Percentiles rank a stretch among this genome's conserved stretches.
Evolutionary conservation across 2,888 invertebrate species (phyloP).

Genomic region (Nowickia ferox): DNA sequence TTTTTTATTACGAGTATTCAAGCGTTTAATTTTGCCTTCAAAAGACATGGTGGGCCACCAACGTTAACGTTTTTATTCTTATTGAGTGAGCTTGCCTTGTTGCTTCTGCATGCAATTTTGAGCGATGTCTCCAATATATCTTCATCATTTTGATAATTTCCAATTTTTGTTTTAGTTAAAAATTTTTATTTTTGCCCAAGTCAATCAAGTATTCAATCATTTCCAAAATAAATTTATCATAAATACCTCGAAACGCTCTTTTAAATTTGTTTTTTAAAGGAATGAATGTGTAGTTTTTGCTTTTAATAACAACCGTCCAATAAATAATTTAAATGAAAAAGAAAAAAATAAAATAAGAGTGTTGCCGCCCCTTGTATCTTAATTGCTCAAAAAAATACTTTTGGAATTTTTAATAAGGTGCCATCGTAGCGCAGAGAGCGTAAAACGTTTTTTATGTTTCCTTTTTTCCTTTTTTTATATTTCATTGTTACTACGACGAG

Average conservation of each 20-base stretch:
- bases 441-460: slow-evolving; percentile 19
- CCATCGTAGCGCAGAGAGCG: slow-evolving; percentile 49
- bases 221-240: slow-evolving; percentile 53
- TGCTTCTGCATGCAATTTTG: slow-evolving; percentile 5
- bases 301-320: slow-evolving; percentile 53
- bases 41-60: slow-evolving; percentile 49
- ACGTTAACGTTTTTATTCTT: not conserved
- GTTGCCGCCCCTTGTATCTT: slow-evolving; percentile 72
- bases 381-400: slow-evolving; percentile 67
- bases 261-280: not conserved
- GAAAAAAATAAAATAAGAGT: slow-evolving; percentile 39
- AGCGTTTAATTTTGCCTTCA: not conserved
- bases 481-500: slow-evolving; percentile 26
- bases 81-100: not conserved
- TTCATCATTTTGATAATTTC: slow-evolving; percentile 45
- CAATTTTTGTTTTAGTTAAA: not conserved
- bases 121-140: slow-evolving; percentile 40
- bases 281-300: slow-evolving; percentile 17
- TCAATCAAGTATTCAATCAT: slow-evolving; percentile 55
- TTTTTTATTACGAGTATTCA: not conserved
- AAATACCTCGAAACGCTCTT: slow-evolving; percentile 2
- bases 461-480: slow-evolving; percentile 10
- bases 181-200: not conserved
- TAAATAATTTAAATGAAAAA: slow-evolving; percentile 72
- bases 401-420: slow-evolving; percentile 71